Evolutionary conservation across 2,113 vertebrate species (phyloP), one percentile per base, ranked within the genome.

Genomic region (Strix uralensis): DNA sequence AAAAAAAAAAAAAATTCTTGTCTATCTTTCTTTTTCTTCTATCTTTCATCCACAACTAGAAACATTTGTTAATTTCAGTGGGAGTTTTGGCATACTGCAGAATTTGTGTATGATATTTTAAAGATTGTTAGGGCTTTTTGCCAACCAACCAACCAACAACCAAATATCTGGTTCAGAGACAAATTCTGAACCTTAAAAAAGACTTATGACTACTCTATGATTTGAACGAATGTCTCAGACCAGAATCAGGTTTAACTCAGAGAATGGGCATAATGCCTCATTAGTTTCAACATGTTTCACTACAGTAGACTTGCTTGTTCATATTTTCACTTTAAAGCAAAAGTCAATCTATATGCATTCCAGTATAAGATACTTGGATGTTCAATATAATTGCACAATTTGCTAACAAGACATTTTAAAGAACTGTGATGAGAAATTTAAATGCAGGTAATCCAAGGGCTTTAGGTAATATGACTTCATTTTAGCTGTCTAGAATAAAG

Each of bases 401-500:
- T 95, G 7, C 55, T 71, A 92, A 86, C 23, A 78, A 93, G 46
- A 40, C 26, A 71, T 90, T 93, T 94, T 80, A 63, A 95, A 90
- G 59, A 93, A 52, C 55, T 57, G 18, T 46, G 55, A 88, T 74
- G 44, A 77, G 49, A 84, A 67, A 90, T 94, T 78, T 85, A 90
- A 94, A 81, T 69, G 63, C 54, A 91, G 55, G n/a, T 88, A 86
- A 91, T 83, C 42, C 2, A 1, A 82, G 42, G 36, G 17, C 8
- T 88, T 94, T 63, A 86, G 81, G 47, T 88, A 91, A 54, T 78
- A 75, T 11, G 3, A 59, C 66, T 88, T 80, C 52, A 72, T 49
- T 92, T 95, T 73, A 70, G 19, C 44, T 79, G 46, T 95, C 55
- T 81, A 52, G 40, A 93, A 94, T 74, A 94, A 90, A 95, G 70